Base-by-base conservation (phyloP, 2,888 invertebrate species). In the Tortricodes alternella region DNA sequence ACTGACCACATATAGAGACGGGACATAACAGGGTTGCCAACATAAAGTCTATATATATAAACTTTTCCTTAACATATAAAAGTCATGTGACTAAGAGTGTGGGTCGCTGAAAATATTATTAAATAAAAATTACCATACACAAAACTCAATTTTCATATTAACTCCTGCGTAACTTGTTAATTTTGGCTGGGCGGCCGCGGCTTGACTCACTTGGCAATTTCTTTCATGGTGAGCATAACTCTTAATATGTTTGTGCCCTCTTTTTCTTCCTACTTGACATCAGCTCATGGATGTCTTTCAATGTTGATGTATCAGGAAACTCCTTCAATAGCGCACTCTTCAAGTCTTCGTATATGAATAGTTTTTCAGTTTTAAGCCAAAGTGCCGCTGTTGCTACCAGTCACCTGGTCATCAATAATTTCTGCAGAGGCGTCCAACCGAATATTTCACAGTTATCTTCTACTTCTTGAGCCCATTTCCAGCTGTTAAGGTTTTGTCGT, bases 361-460 rank as follows among this genome's bases (percentile, higher is more conserved):
- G 5, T 15, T 58, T 62, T 21, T 67, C 65, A 0, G 63, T 35
- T 11, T 35, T 35, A 0, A 65, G 27, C 66, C 66, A 67, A 11
- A 63, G 27, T 9, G 18, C 65, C 11, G 65, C 67, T 16, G 65
- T 64, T 0, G 61, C 64, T 0, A 21, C 23, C 1, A 68, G 46
- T 0, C 53, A 59, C 16, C 70, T 51, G 0, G 64, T 67, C 2
- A 66, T 43, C 3, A 68, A 55, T 1, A 69, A 46, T 8, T 49
- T 58, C 29, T 67, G 67, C 6, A 41, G 56, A n/a, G 53, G 32
- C 0, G 51, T 60, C 61, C 61, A 66, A 0, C 38, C 18, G 39
- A 65, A 67, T 6, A 68, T 62, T n/a, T 68, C 66, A 0, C 60
- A 60, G 27, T 67, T 65, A 7, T 69, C 66, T 0, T 66, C 69